Percentiles rank a stretch among this genome's conserved stretches.
Evolutionary conservation across 2,888 invertebrate species (phyloP).

Genomic region (Drosophila quinaria): DNA sequence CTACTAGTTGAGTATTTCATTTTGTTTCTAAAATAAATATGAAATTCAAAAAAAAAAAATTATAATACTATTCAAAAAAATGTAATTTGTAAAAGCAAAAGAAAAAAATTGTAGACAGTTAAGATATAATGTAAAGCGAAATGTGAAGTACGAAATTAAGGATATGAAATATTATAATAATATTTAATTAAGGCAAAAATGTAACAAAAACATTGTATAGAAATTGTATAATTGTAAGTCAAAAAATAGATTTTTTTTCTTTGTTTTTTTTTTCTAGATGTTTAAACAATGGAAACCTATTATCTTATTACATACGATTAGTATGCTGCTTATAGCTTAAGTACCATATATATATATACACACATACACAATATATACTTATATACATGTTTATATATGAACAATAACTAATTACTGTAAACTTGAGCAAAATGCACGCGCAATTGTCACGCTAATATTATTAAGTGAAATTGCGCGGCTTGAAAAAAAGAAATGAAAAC

Average conservation of each 20-base stretch:
- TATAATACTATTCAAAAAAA: slow-evolving; percentile 12
- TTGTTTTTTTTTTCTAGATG: slow-evolving; percentile 31
- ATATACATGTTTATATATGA: slow-evolving; percentile 12
- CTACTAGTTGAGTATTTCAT: slow-evolving; percentile 65
- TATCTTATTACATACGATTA: slow-evolving; percentile 33
- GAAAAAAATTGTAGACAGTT: slow-evolving; percentile 28
- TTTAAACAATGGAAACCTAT: slow-evolving; percentile 31
- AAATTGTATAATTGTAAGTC: slow-evolving; percentile 47
- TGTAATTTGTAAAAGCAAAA: slow-evolving; percentile 11
- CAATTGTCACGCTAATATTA: slow-evolving; percentile 66
- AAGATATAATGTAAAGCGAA: slow-evolving; percentile 53
- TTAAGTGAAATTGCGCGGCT: slow-evolving; percentile 62
- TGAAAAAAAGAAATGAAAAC: slow-evolving; percentile 12
- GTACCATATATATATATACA: slow-evolving; percentile 14
- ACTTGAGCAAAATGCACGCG: slow-evolving; percentile 31
- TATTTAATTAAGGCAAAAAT: slow-evolving; percentile 8
- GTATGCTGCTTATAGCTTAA: slow-evolving; percentile 49
- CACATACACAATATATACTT: slow-evolving; percentile 4
- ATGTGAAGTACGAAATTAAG: slow-evolving; percentile 59
- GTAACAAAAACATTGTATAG: slow-evolving; percentile 29
- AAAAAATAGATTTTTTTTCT: slow-evolving; percentile 13
- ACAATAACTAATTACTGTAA: slow-evolving; percentile 16
- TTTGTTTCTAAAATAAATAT: slow-evolving; percentile 73
- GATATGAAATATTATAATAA: slow-evolving; percentile 48
- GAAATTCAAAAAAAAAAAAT: slow-evolving; percentile 30